Base-by-base conservation (phyloP, 2,797 vertebrate genomes). In the Phaenicophaeus curvirostris region DNA sequence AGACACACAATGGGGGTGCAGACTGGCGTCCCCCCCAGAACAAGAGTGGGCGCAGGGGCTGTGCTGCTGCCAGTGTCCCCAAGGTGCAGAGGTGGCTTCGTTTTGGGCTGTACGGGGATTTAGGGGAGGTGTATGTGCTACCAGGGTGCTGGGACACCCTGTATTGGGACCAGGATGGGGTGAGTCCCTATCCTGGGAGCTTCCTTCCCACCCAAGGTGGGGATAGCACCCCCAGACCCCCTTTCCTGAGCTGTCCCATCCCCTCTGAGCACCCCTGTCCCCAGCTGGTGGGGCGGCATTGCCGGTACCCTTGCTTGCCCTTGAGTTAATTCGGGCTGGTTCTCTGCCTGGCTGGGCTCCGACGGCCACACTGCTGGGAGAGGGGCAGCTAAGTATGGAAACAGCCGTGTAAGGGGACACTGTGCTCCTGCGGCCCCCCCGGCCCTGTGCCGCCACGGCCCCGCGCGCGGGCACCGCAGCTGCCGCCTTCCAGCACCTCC, bases 341-440 rank as follows among this genome's bases (percentile, higher is more conserved):
- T 77, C 94, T 97, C 93, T 93, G 97, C 97, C 96, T 94, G 97
- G 95, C 96, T 83, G 84, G 85, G 97, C 96, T 97, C 96, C 94
- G 96, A 98, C 95, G 97, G 98, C 98, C 97, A 94, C 93, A 96
- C 98, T 97, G 97, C 98, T 88, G 98, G 98, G 97, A 98, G 98
- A 96, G 98, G 98, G 98, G 98, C 95, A 97, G 98, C 99, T 99
- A 99, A 99, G 99, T 98, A 99, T 99, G 99, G 99, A 99, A 99
- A 98, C 98, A 98, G 97, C 97, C 94, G 57, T 98, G 99, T 99
- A 99, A 99, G 97, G 97, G 97, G 98, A 99, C 97, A 98, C 98
- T 83, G 24, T 24, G 91, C 48, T 75, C 75, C 94, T 48, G 75
- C 95, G 51, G 91, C 90, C 93, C 93, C 97, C 97, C 97, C 94